phyloP scores from a whole-genome alignment of 2,113 vertebrate species.

The Thymallus thymallus region DNA sequence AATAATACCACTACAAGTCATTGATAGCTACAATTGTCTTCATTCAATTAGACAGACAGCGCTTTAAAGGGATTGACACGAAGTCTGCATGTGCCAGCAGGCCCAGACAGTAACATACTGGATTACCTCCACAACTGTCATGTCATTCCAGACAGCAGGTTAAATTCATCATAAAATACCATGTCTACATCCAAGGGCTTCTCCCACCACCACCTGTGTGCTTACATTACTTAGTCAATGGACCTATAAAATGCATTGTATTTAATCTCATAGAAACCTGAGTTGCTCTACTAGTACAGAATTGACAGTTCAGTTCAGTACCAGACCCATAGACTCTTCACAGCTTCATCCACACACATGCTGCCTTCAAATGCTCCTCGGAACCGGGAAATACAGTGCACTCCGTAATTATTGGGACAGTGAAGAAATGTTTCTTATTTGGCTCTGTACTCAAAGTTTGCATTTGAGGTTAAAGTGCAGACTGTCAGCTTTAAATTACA shows the following conservation, averaged over 20 bases:
- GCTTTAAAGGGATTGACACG: conserved; percentile 2
- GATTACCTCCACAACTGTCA: not conserved
- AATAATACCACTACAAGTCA: not conserved
- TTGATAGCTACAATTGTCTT: not conserved
- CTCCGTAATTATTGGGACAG: too few species aligned
- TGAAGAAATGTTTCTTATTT: too few species aligned
- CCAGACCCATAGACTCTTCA: not conserved
- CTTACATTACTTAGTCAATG: not conserved
- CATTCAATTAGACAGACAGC: not conserved
- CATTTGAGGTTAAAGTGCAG: too few species aligned
- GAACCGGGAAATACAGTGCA: not conserved
- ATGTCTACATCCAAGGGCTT: not conserved
- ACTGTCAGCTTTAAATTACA: too few species aligned
- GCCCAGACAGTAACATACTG: not conserved
- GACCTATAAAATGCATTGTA: conserved; percentile 5
- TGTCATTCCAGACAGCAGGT: not conserved
- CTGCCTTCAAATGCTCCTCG: not conserved
- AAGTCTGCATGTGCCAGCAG: not conserved
- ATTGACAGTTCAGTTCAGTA: not conserved
- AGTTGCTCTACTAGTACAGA: not conserved
- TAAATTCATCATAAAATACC: not conserved
- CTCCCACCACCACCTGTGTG: not conserved
- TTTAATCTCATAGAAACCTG: conserved; percentile 3
- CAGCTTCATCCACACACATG: not conserved
- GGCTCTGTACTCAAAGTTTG: too few species aligned